Conservation (phyloP, 2,113 vertebrate genomes). For the Ophiodon elongatus region DNA sequence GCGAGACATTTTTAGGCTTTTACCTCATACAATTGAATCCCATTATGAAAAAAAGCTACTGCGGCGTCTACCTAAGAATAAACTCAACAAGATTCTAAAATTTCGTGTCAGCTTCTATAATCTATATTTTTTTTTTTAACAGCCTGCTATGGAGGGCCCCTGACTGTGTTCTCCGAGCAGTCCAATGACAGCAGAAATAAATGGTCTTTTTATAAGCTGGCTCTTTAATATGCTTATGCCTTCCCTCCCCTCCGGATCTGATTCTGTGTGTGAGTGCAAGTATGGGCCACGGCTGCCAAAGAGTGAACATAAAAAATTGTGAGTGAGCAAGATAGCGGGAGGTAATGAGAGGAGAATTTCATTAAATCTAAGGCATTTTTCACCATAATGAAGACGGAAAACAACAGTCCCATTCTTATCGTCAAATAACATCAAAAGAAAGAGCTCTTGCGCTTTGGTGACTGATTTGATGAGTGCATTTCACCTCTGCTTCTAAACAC, state of each 20-base stretch:
- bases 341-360: constrained; percentile 62
- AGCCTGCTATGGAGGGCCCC: background rate
- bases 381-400: constrained; percentile 43
- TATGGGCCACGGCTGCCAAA: constrained; percentile 14
- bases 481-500: constrained; percentile 45
- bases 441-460: constrained; percentile 20
- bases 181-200: constrained; percentile 42
- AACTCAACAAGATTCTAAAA: constrained; percentile 5
- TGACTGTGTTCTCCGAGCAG: constrained; percentile 13
- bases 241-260: background rate
- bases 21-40: constrained; percentile 7
- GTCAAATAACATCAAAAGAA: constrained; percentile 42
- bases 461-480: constrained; percentile 40
- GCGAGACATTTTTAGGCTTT: constrained; percentile 3
- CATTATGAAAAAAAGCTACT: constrained; percentile 24
- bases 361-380: constrained; percentile 60
- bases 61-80: background rate
- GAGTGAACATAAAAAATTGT: constrained; percentile 49
- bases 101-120: constrained; percentile 42
- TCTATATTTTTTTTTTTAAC: constrained; percentile 36
- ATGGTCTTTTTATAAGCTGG: constrained; percentile 61
- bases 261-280: constrained; percentile 19
- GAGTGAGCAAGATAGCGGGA: constrained; percentile 47
- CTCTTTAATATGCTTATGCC: constrained; percentile 49
- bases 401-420: constrained; percentile 41